Base-by-base conservation (phyloP, 2,797 vertebrate genomes). In the Danio choprae region DNA sequence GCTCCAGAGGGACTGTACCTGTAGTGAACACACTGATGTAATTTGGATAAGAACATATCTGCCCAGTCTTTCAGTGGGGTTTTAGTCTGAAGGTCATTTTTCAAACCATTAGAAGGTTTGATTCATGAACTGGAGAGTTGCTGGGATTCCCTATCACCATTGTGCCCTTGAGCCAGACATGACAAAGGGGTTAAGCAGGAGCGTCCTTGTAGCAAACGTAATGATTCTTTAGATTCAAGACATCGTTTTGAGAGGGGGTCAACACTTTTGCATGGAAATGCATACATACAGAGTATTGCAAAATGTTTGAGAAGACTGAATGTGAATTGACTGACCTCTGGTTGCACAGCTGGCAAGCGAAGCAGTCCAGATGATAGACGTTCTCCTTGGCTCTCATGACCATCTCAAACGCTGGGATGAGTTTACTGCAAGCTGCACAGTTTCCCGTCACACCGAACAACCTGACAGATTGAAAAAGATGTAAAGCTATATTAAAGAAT, bases 351-450 rank as follows among this genome's bases (percentile, higher is more conserved):
- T 99, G 98, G 89, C 98, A 99, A 3, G 97, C 97, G 59, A 99
- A 99, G 90, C 98, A 99, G 94, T 99, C 98, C 92, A 99, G 94
- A 91, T 99, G 98, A 92, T 99, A 99, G 87, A 99, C 98, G 6
- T 99, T 99, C 89, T 99, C 98, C 92, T 98, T 98, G 75, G 98
- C 98, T 53, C 97, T 94, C 98, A 99, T 99, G 86, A 99, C 98
- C 98, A 99, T 99, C 93, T 99, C 98, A 81, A 99, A 99, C 86
- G 98, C 98, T 22, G 98, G 98, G 82, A 99, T 99, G 81, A 99
- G 97, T 87, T 99, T 99, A 90, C 97, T 99, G 91, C 98, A 99
- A 81, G 97, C 98, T 3, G 98, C 98, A 3, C 98, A 99, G 92
- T 98, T 99, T 81, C 98, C 98, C 0, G 98, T 99, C 63, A 98